Evolutionary conservation across 92 coral and sea anemone genomes (phyloP), one percentile per base, ranked within the genome.

Genomic region (Epizoanthus rinbou): DNA sequence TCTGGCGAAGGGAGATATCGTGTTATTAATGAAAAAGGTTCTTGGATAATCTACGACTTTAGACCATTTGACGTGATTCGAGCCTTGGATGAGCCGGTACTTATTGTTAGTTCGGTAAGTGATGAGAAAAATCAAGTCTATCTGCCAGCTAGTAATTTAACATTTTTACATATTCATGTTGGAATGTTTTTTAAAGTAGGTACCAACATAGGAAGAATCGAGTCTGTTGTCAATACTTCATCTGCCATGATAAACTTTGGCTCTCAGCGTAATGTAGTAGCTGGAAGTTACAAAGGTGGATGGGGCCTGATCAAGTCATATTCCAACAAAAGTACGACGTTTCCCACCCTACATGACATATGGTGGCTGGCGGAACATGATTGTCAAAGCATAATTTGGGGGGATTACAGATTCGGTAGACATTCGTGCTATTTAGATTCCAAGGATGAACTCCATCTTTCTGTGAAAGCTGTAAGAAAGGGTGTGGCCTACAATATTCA

Each of bases 311-410:
- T 86, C 76, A 74, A 73, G 53, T 56, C 87, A 58, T 69, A 72
- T 19, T 39, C 67, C 16, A 73, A 69, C 85, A 57, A 50, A 39
- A 69, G 78, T 24, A 76, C 75, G 1, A 64, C 74, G 66, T 60
- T 21, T 28, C 75, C 88, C 47, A 60, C 67, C 73, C 70, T 74
- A 13, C 83, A 80, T 19, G 85, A 84, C n/a, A 73, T 74, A 67
- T 97, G 99, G 99, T 97, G 98, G 98, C 56, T 97, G 47, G 91
- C 74, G 53, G 99, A 97, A 69, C 95, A 94, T 73, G 82, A 75
- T 2, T 97, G 99, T 76, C 84, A 88, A 18, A 91, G 88, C 66
- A 88, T 88, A 39, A 88, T 95, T n/a, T 75, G 88, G 31, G 92
- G 83, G 62, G 90, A 87, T 21, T 86, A 88, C 23, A 78, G 75